A percentile compares a stretch with the other conserved stretches of the same genome.
phyloP scores from a whole-genome alignment of 2,797 vertebrate genomes.

The Neosalanx taihuensis region DNA sequence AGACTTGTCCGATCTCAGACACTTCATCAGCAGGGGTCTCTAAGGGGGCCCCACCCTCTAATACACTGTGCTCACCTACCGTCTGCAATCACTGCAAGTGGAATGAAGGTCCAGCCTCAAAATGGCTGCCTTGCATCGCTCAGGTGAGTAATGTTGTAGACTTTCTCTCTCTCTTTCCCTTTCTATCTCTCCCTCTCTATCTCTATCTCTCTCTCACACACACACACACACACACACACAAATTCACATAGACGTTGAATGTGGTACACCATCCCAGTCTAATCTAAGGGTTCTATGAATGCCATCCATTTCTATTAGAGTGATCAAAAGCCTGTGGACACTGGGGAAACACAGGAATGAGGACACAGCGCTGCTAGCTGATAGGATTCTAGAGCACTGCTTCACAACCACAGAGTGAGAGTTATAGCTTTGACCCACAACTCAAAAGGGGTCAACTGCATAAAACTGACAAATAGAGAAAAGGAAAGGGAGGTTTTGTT shows the following conservation, averaged over 20 bases:
- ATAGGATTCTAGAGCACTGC: constrained; percentile 48
- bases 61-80: not conserved
- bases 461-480: constrained; percentile 62
- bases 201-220: not conserved
- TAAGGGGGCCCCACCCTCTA: not conserved
- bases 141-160: constrained; percentile 11
- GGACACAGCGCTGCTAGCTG: constrained; percentile 58
- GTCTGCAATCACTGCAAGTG: constrained; percentile 10
- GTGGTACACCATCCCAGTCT: constrained; percentile 53
- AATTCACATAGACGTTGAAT: constrained; percentile 39
- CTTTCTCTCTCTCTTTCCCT: not conserved
- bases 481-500: constrained; percentile 39
- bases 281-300: constrained; percentile 58
- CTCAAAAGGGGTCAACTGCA: constrained; percentile 60
- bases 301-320: constrained; percentile 65
- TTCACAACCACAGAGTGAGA: constrained; percentile 57
- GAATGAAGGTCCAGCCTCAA: constrained; percentile 30
- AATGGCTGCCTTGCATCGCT: constrained; percentile 33
- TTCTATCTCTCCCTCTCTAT: too few species aligned
- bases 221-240: constrained; percentile 24
- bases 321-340: constrained; percentile 56
- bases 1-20: too few species aligned
- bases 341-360: constrained; percentile 64
- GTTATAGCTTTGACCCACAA: constrained; percentile 68
- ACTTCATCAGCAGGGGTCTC: not conserved